Conservation (phyloP, 2,113 vertebrate genomes). For the Apeltes quadracus region DNA sequence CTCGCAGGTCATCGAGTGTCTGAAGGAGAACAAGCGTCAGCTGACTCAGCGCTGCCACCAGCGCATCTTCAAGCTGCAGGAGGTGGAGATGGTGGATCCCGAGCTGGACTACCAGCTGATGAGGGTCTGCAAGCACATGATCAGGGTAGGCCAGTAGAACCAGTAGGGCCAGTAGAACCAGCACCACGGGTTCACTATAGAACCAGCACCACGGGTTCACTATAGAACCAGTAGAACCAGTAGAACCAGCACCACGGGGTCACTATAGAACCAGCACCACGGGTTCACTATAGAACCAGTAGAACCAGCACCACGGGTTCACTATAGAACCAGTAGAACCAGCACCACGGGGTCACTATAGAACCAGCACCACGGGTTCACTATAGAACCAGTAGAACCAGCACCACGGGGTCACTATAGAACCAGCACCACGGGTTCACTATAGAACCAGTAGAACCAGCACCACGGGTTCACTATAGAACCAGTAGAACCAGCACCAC, state of each 20-base stretch:
- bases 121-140: slow-evolving; percentile 98
- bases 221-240: no score
- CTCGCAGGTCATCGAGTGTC: slow-evolving; percentile 92
- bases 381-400: no score
- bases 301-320: neutral
- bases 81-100: slow-evolving; percentile 96
- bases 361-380: no score
- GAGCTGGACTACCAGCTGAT: slow-evolving; percentile 96
- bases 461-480: no score
- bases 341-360: no score
- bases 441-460: no score
- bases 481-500: neutral
- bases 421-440: neutral
- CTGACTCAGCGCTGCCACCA: slow-evolving; percentile 89
- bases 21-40: slow-evolving; percentile 93
- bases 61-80: slow-evolving; percentile 94
- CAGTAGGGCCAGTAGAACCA: neutral
- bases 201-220: neutral
- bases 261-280: neutral
- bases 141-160: slow-evolving; percentile 79
- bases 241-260: no score
- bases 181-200: neutral
- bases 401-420: neutral
- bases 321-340: no score
- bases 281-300: neutral